Evolutionary conservation across 2,113 vertebrate genomes (phyloP).

Genomic region (Burhinus oedicnemus): DNA sequence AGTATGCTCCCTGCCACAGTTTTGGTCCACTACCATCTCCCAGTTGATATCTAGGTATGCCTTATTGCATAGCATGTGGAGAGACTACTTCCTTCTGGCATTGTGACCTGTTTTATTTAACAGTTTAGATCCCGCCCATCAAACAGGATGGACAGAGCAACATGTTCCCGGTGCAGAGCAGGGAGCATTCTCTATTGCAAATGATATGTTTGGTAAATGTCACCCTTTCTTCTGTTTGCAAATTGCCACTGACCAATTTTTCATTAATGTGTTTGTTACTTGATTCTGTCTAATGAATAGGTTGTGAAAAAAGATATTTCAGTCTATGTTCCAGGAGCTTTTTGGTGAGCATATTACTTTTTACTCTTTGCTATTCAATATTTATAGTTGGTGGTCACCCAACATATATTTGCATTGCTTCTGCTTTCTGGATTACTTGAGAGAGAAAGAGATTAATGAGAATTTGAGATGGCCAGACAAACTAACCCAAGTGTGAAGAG

Average conservation of each 20-base stretch:
- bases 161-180: neutral
- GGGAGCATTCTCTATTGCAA: neutral
- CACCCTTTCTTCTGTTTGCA: neutral
- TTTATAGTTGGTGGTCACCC: neutral
- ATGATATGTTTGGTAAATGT: neutral
- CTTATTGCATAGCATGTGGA: neutral
- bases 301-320: neutral
- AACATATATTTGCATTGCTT: neutral
- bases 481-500: neutral
- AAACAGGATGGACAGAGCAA: neutral
- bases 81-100: neutral
- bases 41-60: neutral
- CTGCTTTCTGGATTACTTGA: neutral
- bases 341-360: neutral
- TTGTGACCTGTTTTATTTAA: neutral
- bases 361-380: neutral
- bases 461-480: constrained; percentile 1
- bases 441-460: neutral
- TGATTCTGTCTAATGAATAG: neutral
- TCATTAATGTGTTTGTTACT: neutral
- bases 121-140: neutral
- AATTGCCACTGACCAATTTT: neutral
- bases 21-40: neutral
- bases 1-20: neutral
- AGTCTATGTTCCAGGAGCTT: neutral